phyloP scores from a whole-genome alignment of 2,888 invertebrate species.

The Euplexia lucipara region DNA sequence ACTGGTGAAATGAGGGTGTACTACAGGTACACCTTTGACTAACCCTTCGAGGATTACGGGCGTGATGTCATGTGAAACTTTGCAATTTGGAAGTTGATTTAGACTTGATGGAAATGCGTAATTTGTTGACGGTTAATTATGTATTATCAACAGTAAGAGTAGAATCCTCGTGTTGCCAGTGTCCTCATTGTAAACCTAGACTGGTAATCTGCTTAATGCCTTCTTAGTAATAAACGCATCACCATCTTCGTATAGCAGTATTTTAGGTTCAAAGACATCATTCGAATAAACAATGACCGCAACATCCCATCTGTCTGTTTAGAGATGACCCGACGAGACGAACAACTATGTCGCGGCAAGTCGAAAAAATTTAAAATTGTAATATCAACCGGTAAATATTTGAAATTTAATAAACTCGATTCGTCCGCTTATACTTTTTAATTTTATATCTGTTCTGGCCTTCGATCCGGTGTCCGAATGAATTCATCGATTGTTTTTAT shows the following conservation, averaged over 20 bases:
- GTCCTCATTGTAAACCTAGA: not conserved
- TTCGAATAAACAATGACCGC: slow-evolving; percentile 42
- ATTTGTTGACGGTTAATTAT: not conserved
- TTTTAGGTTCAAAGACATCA: slow-evolving; percentile 45
- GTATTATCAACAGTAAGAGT: not conserved
- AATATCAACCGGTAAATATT: slow-evolving; percentile 86
- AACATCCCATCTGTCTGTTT: slow-evolving; percentile 39
- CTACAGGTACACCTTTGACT: too few relatives aligned
- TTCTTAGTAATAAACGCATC: slow-evolving; percentile 21
- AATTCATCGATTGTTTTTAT: slow-evolving; percentile 84
- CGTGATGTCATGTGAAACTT: too few relatives aligned
- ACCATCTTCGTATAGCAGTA: not conserved
- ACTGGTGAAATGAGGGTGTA: too few relatives aligned
- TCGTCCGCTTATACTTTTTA: slow-evolving; percentile 89
- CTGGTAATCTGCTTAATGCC: not conserved
- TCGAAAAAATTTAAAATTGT: slow-evolving; percentile 86
- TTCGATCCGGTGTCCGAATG: slow-evolving; percentile 86
- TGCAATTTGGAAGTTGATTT: not conserved
- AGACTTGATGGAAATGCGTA: not conserved
- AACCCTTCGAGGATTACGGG: too few relatives aligned
- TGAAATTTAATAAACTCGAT: slow-evolving; percentile 89
- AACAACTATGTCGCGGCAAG: slow-evolving; percentile 55
- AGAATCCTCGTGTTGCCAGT: not conserved
- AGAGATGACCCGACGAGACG: slow-evolving; percentile 52
- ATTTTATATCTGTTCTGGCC: slow-evolving; percentile 88